These are phyloP conservation scores for Dunckerocampus dactyliophorus DNA, from an alignment of 2,113 vertebrate species.

Conservation along the genomic window DNA sequence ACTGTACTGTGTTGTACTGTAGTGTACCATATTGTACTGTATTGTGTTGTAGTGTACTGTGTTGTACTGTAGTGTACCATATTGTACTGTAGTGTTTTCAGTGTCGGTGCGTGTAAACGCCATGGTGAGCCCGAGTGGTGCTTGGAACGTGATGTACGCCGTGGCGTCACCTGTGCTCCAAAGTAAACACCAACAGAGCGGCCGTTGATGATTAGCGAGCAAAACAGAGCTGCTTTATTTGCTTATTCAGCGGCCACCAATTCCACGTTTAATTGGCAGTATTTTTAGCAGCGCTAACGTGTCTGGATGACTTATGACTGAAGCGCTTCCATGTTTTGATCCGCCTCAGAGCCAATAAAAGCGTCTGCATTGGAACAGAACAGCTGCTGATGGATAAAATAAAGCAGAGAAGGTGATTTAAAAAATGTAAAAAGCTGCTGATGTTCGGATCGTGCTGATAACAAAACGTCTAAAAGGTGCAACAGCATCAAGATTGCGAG, in stretches of 20 bases:
- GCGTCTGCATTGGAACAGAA: neutral
- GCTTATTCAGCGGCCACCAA: slow-evolving; percentile 22
- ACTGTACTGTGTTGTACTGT: too few species aligned
- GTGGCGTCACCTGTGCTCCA: neutral
- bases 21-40: too few species aligned
- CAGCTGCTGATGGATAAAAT: neutral
- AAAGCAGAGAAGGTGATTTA: neutral
- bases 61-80: too few species aligned
- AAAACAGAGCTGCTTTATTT: slow-evolving; percentile 14
- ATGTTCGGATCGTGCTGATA: slow-evolving; percentile 33
- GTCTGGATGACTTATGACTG: neutral
- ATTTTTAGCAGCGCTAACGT: slow-evolving; percentile 6
- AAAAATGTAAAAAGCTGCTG: slow-evolving; percentile 2
- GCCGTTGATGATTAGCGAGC: slow-evolving; percentile 18
- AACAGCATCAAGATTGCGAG: slow-evolving; percentile 40
- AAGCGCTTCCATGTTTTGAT: neutral
- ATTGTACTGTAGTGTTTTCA: too few species aligned
- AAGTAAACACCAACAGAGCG: neutral
- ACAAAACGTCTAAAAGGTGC: slow-evolving; percentile 44
- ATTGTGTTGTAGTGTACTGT: too few species aligned
- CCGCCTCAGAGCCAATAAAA: slow-evolving; percentile 11
- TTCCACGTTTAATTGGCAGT: slow-evolving; percentile 17
- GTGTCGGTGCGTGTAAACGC: too few species aligned
- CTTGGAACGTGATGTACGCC: too few species aligned
- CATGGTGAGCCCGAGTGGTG: too few species aligned